Evolutionary conservation across 1,140 invertebrate genomes (phyloP).

Genomic region (Luehdorfia chinensis): DNA sequence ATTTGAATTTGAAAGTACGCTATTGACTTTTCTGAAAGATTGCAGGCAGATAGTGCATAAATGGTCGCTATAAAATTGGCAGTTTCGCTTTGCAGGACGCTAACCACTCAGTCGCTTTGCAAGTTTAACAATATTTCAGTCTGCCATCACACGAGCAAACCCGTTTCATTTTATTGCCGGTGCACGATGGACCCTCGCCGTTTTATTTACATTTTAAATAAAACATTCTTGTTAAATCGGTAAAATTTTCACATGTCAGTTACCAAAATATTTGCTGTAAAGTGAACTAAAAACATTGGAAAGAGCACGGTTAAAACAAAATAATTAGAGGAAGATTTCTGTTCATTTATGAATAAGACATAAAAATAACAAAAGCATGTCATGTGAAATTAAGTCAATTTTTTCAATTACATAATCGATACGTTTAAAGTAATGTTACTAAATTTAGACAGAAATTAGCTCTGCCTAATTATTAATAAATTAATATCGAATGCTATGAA

Average conservation of each 20-base stretch:
- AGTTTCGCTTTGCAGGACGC: constrained; percentile 36
- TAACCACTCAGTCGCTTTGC: constrained; percentile 52
- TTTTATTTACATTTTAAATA: constrained; percentile 57
- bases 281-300: neutral
- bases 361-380: too few relatives aligned
- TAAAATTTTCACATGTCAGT: constrained; percentile 16
- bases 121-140: constrained; percentile 72
- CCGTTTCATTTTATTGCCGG: constrained; percentile 58
- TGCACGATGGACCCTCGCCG: constrained; percentile 49
- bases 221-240: constrained; percentile 30
- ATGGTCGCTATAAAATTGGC: constrained; percentile 32
- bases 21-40: constrained; percentile 20
- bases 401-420: too few relatives aligned
- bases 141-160: constrained; percentile 43
- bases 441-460: too few relatives aligned
- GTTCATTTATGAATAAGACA: too few relatives aligned
- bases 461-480: constrained; percentile 35
- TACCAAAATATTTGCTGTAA: constrained; percentile 12
- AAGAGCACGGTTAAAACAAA: too few relatives aligned
- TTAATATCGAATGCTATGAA: constrained; percentile 29
- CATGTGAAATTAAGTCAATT: too few relatives aligned
- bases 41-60: constrained; percentile 23
- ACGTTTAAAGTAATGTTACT: too few relatives aligned
- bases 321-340: too few relatives aligned
- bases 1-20: neutral